These are phyloP conservation scores for Papilio helenus DNA, from an alignment of 1,140 invertebrate species.

Conservation along the genomic window DNA sequence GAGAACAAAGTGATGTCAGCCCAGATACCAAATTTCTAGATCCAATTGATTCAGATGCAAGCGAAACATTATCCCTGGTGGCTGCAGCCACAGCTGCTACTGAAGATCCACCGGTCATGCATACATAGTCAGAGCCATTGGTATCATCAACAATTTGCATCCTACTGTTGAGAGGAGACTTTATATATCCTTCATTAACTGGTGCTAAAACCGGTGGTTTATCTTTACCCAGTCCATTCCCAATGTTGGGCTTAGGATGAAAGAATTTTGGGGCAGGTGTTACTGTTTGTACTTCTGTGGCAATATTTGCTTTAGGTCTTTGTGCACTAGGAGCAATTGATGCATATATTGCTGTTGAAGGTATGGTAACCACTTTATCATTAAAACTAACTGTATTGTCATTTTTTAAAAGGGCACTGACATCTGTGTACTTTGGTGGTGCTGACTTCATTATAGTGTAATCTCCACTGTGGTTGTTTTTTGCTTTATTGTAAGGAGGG, in stretches of 20 bases:
- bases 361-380: conserved; percentile 77
- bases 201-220: conserved; percentile 48
- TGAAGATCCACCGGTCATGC: conserved; percentile 86
- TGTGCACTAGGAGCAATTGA: conserved; percentile 82
- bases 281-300: conserved; percentile 76
- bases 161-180: conserved; percentile 59
- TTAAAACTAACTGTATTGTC: conserved; percentile 74
- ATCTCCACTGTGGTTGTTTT: conserved; percentile 69
- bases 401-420: conserved; percentile 72
- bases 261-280: conserved; percentile 77
- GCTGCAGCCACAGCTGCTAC: conserved; percentile 59
- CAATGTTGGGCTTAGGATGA: conserved; percentile 72
- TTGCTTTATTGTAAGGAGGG: conserved; percentile 61
- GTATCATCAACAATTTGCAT: conserved; percentile 84
- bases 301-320: conserved; percentile 81
- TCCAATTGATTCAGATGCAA: conserved; percentile 65
- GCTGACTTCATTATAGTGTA: conserved; percentile 78
- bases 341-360: conserved; percentile 81
- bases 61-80: conserved; percentile 68
- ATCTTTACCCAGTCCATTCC: conserved; percentile 65
- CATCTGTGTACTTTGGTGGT: conserved; percentile 76
- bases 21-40: conserved; percentile 72
- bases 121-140: conserved; percentile 88
- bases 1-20: conserved; percentile 70
- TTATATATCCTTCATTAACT: conserved; percentile 67